phyloP scores from a whole-genome alignment of 1,140 invertebrate genomes.

The Ectropis grisescens region DNA sequence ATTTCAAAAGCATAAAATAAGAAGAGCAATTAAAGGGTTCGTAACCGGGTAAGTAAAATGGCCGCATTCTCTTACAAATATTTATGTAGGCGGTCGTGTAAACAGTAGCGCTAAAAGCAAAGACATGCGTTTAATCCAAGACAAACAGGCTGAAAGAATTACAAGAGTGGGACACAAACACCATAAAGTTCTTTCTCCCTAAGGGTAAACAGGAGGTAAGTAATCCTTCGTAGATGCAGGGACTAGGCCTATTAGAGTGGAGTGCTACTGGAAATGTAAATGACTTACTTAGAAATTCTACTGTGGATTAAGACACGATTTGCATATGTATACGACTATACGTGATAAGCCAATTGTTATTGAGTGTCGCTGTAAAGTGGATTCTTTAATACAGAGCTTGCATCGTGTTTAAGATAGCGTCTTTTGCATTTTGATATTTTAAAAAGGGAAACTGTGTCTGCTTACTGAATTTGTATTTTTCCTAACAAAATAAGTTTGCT shows the following conservation, averaged over 20 bases:
- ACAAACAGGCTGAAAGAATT: constrained; percentile 60
- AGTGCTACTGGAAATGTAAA: constrained; percentile 48
- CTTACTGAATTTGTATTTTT: no score
- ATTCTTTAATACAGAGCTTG: no score
- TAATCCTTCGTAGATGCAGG: constrained; percentile 41
- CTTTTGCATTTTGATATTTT: no score
- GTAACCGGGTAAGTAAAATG: constrained; percentile 45
- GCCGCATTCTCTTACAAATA: constrained; percentile 47
- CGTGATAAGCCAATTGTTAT: constrained; percentile 13
- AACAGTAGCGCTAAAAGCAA: constrained; percentile 63
- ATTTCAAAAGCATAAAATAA: constrained; percentile 52
- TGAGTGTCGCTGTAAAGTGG: constrained; percentile 3
- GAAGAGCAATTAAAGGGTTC: constrained; percentile 50
- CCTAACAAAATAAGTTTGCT: no score
- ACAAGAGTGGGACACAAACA: constrained; percentile 51
- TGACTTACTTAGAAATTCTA: constrained; percentile 45
- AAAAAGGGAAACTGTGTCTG: no score
- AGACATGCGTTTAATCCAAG: constrained; percentile 62
- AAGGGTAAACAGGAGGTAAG: constrained; percentile 35
- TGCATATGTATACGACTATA: constrained; percentile 47
- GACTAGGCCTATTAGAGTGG: constrained; percentile 40
- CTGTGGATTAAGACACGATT: constrained; percentile 43
- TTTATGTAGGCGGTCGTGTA: constrained; percentile 51
- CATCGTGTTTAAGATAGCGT: no score
- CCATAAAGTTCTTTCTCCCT: constrained; percentile 32